Base-by-base conservation (phyloP, 2,113 vertebrate species). In the Cephalopholis sonnerati region DNA sequence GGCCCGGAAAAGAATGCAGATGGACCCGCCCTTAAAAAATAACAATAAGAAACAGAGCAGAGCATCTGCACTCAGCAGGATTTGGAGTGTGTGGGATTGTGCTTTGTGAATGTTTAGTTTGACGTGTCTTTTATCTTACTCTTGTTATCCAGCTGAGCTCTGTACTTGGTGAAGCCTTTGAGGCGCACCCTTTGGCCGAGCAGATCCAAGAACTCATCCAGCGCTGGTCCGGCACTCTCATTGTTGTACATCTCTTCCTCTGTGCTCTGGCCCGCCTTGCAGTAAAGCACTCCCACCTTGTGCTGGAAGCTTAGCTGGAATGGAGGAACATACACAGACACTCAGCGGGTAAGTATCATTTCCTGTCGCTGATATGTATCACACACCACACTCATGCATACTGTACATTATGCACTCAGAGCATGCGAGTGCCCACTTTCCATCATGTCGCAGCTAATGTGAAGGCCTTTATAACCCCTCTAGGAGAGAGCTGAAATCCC, bases 231-330 rank as follows among this genome's bases (percentile, higher is more conserved):
- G 0, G 96, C 97, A 1, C 95, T 96, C 93, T 99, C 98, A 1
- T 99, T 99, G 91, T 99, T 99, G 85, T 99, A 99, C 98, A 99
- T 99, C 89, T 99, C 98, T 83, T 99, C 98, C 74, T 99, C 98
- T 0, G 97, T 99, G 94, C 97, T 97, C 94, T 99, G 98, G 77
- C 97, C 97, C 2, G 97, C 96, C 94, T 96, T 97, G 93, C 98
- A 99, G 94, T 99, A 99, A 73, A 99, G 96, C 81, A 99, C 96
- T 39, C 98, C 98, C 72, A 99, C 96, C 92, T 99, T 99, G 94
- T 99, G 98, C 89, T 99, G 98, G 95, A 99, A 99, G 94, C 98
- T 99, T 88, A 99, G 93, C 98, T 99, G 96, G 65, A 97, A 96
- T 3, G 24, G n/a, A 66, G 29, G 53, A 81, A 73, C 69, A 88